Evolutionary conservation across 2,888 invertebrate genomes (phyloP), one percentile per base, ranked within the genome.

Genomic region (Drosophila nr. perissopoda): DNA sequence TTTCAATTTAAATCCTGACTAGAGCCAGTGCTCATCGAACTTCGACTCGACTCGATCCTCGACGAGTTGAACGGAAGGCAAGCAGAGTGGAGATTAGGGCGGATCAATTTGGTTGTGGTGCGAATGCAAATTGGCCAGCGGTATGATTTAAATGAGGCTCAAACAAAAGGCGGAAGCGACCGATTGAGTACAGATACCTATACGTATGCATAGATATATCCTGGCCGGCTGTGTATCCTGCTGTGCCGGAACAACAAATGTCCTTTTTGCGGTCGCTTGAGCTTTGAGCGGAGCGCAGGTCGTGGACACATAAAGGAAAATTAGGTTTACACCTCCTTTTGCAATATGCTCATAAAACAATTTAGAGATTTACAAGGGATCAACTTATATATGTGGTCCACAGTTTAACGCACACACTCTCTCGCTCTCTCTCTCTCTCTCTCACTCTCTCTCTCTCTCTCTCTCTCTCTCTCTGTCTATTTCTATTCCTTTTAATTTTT

Each of bases 61-160:
- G 57, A 71, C 34, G 42, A 25, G 40, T 16, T 25, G 42, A 49
- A 29, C 25, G 57, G 16, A 45, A 4, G 21, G 21, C 21, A 45
- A 25, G 27, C 38, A 48, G 52, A 27, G 29, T n/a, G 42, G 29
- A 78, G 84, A 81, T 91, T 88, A 90, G 89, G 91, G 90, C 90
- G 90, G 91, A 88, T 91, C 91, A 89, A 91, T 91, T 91, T 86
- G 82, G 73, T 79, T 89, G 90, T 88, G 84, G 91, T 91, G 91
- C 91, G 91, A 91, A 91, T 91, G 76, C 89, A 91, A 91, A 91
- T 91, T 91, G 88, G 83, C 84, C 84, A 82, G 82, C 89, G 87
- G 78, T 78, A 85, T 69, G 89, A 78, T 87, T 90, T 89, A 86
- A 89, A 90, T 90, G 82, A 87, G 89, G 80, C 80, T 79, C 73